Conservation (phyloP, 35 echinoderm and acorn worm genomes). For the Strongylocentrotus purpuratus region DNA sequence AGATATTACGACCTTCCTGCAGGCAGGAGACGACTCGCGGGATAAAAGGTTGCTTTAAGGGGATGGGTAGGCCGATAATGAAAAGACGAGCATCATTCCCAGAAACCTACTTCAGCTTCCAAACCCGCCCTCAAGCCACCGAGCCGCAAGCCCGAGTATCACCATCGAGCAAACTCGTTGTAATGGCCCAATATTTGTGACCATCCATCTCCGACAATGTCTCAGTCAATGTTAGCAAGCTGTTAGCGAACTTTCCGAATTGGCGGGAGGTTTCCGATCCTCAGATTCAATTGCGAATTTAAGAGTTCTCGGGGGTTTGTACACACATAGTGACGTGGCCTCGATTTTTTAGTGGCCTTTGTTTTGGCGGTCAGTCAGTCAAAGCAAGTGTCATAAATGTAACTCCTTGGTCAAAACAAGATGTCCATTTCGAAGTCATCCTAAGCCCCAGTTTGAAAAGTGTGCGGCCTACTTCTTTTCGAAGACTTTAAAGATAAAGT, state of each 20-base stretch:
- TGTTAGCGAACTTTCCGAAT: conserved; percentile 1
- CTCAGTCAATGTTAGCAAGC: conserved; percentile 16
- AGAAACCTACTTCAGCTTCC: background rate
- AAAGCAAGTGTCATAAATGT: too few species aligned
- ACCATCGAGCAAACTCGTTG: background rate
- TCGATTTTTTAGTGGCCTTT: background rate
- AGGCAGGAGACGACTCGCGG: too few species aligned
- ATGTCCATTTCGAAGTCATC: background rate
- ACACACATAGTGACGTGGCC: background rate
- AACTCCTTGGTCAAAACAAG: too few species aligned
- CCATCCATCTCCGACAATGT: background rate
- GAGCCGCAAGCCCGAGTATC: background rate
- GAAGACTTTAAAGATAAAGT: too few species aligned
- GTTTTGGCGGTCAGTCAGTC: background rate
- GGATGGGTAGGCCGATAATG: too few species aligned
- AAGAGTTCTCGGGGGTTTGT: background rate
- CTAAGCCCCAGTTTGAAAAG: background rate
- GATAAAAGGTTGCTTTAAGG: too few species aligned
- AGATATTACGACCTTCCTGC: too few species aligned
- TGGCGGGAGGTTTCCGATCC: background rate
- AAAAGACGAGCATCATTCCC: background rate
- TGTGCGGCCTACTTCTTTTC: too few species aligned
- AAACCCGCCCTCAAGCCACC: background rate
- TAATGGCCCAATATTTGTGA: background rate
- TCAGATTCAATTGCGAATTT: background rate